Evolutionary conservation across 2,113 vertebrate species (phyloP), one percentile per base, ranked within the genome.

Genomic region (Fulica atra): DNA sequence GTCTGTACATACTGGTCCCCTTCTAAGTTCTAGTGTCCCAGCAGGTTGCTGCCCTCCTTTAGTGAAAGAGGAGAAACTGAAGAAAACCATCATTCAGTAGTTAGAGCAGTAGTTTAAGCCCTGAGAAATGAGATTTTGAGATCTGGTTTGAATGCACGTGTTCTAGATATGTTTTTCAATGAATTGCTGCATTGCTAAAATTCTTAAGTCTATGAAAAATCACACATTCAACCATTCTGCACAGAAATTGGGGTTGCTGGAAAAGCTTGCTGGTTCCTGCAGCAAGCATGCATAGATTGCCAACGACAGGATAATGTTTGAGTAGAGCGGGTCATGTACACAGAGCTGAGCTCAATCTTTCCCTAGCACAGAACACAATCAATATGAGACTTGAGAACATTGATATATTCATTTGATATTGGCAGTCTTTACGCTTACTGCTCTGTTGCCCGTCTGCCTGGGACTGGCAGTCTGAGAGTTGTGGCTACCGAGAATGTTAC

Each of bases 1-100:
- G 5, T 11, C 31, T 64, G 4, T 42, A 19, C 0, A 0, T 25
- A 23, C 44, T n/a, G 31, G 13, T 85, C 33, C 48, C 56, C 1
- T 40, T 71, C 63, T n/a, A 72, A 18, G 4, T 11, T 50, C 7
- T 38, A 44, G 21, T 24, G 9, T n/a, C 59, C 51, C 11, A 57
- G 8, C 4, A 56, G 10, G n/a, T 17, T 76, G 31, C 40, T n/a
- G 6, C 53, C n/a, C 13, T 42, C 11, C 44, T 40, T 23, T n/a
- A 26, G 9, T 35, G 31, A 44, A 33, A 7, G 0, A 51, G 50
- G 7, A 64, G 26, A 82, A 71, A 56, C 11, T 2, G 7, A 76
- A 66, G 17, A 36, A 57, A 36, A 44, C 4, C 18, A 23, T 29
- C 9, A 40, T 42, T 65, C 50, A 33, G 14, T 21, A 26, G 16